Conservation (phyloP, 2,888 invertebrate species). For the Drosophila merina region DNA sequence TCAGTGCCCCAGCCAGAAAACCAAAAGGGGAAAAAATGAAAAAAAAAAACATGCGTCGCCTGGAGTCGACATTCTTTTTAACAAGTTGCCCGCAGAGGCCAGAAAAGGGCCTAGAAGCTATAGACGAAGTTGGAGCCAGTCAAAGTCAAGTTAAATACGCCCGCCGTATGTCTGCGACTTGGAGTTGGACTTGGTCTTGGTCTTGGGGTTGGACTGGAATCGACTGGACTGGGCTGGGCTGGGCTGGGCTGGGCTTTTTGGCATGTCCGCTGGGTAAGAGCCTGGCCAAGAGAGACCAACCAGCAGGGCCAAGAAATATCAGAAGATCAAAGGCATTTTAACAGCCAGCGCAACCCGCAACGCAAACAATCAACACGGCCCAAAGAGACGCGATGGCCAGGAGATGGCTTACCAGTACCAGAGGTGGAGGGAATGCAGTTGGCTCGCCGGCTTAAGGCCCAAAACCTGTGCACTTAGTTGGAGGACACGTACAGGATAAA, state of each 20-base stretch:
- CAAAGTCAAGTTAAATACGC: constrained; percentile 78
- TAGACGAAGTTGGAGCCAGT: constrained; percentile 28
- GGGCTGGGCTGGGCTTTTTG: constrained; percentile 46
- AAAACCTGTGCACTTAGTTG: constrained; percentile 75
- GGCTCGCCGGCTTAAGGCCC: constrained; percentile 45
- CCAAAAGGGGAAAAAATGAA: constrained; percentile 9
- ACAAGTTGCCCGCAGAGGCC: constrained; percentile 68
- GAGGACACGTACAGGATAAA: constrained; percentile 82
- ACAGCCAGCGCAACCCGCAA: constrained; percentile 68
- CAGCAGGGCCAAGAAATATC: constrained; percentile 66
- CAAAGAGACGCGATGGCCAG: constrained; percentile 44
- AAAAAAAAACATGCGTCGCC: constrained; percentile 66
- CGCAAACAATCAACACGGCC: constrained; percentile 79
- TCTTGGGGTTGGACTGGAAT: not conserved
- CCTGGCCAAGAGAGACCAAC: constrained; percentile 33
- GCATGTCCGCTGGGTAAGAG: constrained; percentile 35
- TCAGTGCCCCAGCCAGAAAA: constrained; percentile 31
- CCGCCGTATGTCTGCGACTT: constrained; percentile 61
- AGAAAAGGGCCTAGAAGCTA: constrained; percentile 59
- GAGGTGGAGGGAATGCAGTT: constrained; percentile 31
- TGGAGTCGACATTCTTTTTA: constrained; percentile 77
- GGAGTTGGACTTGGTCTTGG: not conserved
- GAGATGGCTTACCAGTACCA: constrained; percentile 12
- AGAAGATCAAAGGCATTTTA: constrained; percentile 82
- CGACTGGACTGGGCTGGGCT: constrained; percentile 38